Conservation (phyloP, 2,888 invertebrate genomes). For the Heliconius ethilla region DNA sequence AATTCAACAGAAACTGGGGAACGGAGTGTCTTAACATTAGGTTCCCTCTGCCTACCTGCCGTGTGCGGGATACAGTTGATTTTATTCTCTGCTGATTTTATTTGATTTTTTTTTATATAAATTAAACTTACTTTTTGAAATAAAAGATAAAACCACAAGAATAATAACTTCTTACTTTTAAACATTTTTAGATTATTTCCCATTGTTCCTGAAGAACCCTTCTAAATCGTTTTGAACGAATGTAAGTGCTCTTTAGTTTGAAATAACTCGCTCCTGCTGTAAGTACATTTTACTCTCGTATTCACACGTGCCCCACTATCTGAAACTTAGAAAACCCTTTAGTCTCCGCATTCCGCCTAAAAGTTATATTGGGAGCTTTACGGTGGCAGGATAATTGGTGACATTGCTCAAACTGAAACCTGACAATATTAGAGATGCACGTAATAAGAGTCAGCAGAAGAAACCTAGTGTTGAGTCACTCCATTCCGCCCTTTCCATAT, state of each 20-base stretch:
- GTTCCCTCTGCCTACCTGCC: too few species aligned
- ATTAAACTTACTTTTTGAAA: background rate
- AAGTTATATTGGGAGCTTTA: background rate
- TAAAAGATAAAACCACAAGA: slow-evolving; percentile 13
- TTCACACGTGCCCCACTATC: background rate
- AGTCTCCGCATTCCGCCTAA: background rate
- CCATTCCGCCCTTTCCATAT: background rate
- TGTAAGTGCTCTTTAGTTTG: slow-evolving; percentile 29
- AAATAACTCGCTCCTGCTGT: slow-evolving; percentile 24
- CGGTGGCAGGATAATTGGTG: background rate
- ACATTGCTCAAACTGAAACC: too few species aligned
- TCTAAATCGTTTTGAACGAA: slow-evolving; percentile 25
- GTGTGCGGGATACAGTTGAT: too few species aligned
- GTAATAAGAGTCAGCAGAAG: too few species aligned
- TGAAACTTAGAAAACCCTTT: background rate
- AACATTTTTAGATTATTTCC: slow-evolving; percentile 23
- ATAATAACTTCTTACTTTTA: slow-evolving; percentile 2
- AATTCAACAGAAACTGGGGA: too few species aligned
- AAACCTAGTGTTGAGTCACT: background rate
- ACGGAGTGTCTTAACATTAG: too few species aligned
- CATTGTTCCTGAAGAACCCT: slow-evolving; percentile 25
- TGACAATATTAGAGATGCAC: too few species aligned
- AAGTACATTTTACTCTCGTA: slow-evolving; percentile 17
- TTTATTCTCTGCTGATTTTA: too few species aligned
- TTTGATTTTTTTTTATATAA: too few species aligned